Percentiles rank a stretch among this genome's conserved stretches.
These are phyloP conservation scores for Heliconius nattereri DNA, from an alignment of 1,140 invertebrate species.

Conservation along the genomic window DNA sequence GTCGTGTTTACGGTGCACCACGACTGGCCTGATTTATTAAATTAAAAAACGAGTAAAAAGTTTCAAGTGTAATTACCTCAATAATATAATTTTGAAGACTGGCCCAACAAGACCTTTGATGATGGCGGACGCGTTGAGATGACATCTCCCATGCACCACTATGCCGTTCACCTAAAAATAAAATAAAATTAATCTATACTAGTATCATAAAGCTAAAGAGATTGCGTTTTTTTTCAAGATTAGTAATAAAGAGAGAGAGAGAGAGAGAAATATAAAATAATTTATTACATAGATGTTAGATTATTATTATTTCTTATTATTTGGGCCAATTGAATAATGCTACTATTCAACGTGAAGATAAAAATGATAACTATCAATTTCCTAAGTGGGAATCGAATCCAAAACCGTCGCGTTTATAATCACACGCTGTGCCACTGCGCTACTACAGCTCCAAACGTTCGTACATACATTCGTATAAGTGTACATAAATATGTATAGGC, in stretches of 20 bases:
- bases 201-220: too few species aligned
- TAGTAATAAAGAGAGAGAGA: too few species aligned
- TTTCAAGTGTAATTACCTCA: slow-evolving; percentile 83
- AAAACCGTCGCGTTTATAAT: background rate
- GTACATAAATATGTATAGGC: background rate
- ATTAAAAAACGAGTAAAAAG: background rate
- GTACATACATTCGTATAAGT: background rate
- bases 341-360: too few species aligned
- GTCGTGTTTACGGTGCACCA: too few species aligned
- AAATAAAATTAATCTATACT: background rate
- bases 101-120: slow-evolving; percentile 94
- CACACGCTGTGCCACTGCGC: too few species aligned
- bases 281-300: too few species aligned
- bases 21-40: too few species aligned
- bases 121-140: slow-evolving; percentile 96
- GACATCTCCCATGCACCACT: slow-evolving; percentile 96
- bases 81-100: slow-evolving; percentile 92
- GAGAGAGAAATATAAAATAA: too few species aligned
- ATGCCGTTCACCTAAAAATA: slow-evolving; percentile 93
- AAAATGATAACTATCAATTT: too few species aligned
- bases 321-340: too few species aligned
- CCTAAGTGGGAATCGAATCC: background rate
- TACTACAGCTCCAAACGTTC: background rate
- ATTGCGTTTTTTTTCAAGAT: too few species aligned
- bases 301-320: too few species aligned